Conservation (phyloP, 2,888 invertebrate genomes). For the Argyra leucocephala region DNA sequence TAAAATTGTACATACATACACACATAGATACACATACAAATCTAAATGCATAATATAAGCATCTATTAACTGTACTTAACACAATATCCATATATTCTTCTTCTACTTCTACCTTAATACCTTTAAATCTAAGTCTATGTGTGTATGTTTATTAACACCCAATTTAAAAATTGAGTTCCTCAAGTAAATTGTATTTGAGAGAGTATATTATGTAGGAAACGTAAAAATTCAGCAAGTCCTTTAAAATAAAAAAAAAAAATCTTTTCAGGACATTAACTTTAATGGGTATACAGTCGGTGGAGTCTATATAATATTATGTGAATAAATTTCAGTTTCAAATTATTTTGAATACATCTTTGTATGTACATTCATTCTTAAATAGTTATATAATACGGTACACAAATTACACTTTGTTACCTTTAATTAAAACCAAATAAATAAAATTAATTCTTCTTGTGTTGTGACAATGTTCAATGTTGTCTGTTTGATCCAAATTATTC, state of each 20-base stretch:
- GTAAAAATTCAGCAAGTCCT: background rate
- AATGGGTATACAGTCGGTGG: no score
- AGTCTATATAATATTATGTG: background rate
- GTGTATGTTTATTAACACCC: background rate
- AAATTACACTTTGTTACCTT: no score
- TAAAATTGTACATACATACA: no score
- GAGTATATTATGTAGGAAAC: background rate
- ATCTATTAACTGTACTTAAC: constrained; percentile 1
- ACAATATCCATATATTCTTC: background rate
- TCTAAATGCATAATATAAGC: background rate
- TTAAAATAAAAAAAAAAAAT: constrained; percentile 1
- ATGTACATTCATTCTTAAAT: no score
- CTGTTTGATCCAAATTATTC: no score
- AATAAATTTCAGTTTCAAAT: background rate
- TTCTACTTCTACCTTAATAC: no score
- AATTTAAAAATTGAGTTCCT: background rate
- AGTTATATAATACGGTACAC: no score
- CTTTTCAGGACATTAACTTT: background rate
- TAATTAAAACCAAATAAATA: no score
- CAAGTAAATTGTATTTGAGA: background rate
- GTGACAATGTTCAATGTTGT: no score
- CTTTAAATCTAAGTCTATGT: background rate
- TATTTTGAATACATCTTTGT: background rate
- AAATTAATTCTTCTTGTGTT: no score
- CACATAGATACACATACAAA: no score